phyloP scores from a whole-genome alignment of 2,113 vertebrate genomes.

The Tor tambroides region DNA sequence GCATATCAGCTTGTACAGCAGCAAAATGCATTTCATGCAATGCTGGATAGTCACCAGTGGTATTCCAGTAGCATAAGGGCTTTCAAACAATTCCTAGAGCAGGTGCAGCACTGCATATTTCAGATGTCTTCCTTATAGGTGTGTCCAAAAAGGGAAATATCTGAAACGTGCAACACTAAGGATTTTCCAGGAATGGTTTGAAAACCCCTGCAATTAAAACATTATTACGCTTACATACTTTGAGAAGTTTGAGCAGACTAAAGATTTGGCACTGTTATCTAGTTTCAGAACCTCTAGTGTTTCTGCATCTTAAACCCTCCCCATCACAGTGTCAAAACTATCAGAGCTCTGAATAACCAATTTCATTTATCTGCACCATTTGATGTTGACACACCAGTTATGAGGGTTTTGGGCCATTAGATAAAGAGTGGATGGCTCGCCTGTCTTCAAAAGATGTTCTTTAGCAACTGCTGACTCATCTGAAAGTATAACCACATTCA shows the following conservation, averaged over 20 bases:
- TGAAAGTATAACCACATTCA: conserved; percentile 52
- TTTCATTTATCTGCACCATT: conserved; percentile 55
- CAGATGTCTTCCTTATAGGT: neutral
- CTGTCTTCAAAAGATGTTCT: conserved; percentile 47
- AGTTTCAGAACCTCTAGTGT: conserved; percentile 13
- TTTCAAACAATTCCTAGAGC: too few relatives aligned
- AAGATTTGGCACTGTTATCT: conserved; percentile 49
- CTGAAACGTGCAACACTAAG: neutral
- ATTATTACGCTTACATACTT: neutral
- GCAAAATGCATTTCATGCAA: too few relatives aligned
- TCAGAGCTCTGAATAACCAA: conserved; percentile 55
- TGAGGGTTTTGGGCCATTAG: conserved; percentile 54
- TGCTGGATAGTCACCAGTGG: too few relatives aligned
- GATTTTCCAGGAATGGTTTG: neutral
- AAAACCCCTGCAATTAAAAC: neutral
- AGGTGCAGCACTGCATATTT: too few relatives aligned
- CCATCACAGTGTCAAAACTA: conserved; percentile 54
- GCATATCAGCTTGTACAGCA: too few relatives aligned
- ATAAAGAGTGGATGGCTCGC: conserved; percentile 52
- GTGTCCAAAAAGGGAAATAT: neutral
- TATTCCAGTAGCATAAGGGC: too few relatives aligned
- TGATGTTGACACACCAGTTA: conserved; percentile 58
- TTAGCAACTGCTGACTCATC: conserved; percentile 51
- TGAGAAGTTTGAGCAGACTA: neutral
- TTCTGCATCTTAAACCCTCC: conserved; percentile 51